Evolutionary conservation across 2,888 invertebrate genomes (phyloP), one percentile per base, ranked within the genome.

Genomic region (Perithous albicinctus): DNA sequence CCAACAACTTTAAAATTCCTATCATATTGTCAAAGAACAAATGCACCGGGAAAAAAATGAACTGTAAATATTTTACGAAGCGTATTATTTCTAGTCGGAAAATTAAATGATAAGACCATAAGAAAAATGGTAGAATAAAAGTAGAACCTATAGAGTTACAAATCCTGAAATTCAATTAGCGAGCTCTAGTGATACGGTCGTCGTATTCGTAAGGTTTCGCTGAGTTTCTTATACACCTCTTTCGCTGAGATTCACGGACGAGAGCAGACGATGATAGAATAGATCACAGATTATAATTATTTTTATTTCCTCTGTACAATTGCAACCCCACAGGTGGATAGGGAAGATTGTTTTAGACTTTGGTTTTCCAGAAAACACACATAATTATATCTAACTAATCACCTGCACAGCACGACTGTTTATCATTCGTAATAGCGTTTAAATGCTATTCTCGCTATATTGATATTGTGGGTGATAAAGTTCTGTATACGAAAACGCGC

Each of bases 391-490:
- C 35, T 35, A 38, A 29, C 38, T 56, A 66, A 32, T 56, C 56
- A 56, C 69, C 54, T 54, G 41, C 35, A 2, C 12, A 7, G 7
- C 26, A 4, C 6, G 12, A 2, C 23, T 35, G 18, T 54, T 38
- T 51, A 38, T 51, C 38, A 18, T 46, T 32, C 72, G 72, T 46
- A 75, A 20, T 12, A 56, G 77, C 20, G 82, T 78, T n/a, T n/a
- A 66, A 77, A 69, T 78, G 84, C 75, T 54, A 76, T 70, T 59
- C 20, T 63, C 29, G n/a, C 46, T 64, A 77, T 78, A 67, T 32
- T 20, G 26, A 15, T 46, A 23, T 46, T 80, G 72, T 7, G 15
- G 8, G 26, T 64, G 86, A 87, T 84, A 84, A 82, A 67, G 29
- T n/a, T 7, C 26, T 56, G 29, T 56, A 26, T n/a, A 56, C 59